These are phyloP conservation scores for Zootoca vivipara DNA, from an alignment of 2,113 vertebrate genomes.

Conservation along the genomic window DNA sequence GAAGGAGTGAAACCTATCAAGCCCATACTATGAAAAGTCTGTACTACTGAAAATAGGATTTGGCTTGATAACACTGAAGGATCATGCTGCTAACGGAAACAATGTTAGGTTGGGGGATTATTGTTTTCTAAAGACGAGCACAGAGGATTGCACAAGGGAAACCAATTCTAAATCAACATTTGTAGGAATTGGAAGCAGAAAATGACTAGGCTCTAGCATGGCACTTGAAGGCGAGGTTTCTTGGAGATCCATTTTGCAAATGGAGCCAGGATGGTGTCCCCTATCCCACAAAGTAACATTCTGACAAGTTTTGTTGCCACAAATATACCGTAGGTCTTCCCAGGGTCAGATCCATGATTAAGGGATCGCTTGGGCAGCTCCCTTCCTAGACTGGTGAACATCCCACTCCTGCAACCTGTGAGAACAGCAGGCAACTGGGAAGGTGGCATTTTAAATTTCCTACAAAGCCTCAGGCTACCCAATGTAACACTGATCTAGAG, in stretches of 20 bases:
- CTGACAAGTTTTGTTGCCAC: not conserved
- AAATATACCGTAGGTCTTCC: not conserved
- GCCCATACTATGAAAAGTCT: too few species aligned
- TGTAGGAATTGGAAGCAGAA: not conserved
- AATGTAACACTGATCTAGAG: too few species aligned
- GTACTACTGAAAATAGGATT: not conserved
- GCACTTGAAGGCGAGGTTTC: not conserved
- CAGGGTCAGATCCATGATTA: not conserved
- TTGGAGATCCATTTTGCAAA: not conserved
- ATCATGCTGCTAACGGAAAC: not conserved
- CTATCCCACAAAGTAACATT: not conserved
- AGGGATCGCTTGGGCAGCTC: not conserved
- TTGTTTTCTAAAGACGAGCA: not conserved
- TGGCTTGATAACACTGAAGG: not conserved
- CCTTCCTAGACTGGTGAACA: not conserved
- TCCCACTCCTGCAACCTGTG: not conserved
- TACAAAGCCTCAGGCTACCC: not conserved
- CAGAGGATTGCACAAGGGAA: not conserved
- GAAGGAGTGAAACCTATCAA: not conserved
- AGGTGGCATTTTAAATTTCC: not conserved
- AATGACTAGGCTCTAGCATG: not conserved
- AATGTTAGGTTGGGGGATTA: too few species aligned
- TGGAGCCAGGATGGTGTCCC: not conserved
- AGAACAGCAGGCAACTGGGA: not conserved
- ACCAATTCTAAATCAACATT: not conserved